These are phyloP conservation scores for Lepidurus couesii DNA, from an alignment of 1,140 invertebrate species.

Conservation along the genomic window DNA sequence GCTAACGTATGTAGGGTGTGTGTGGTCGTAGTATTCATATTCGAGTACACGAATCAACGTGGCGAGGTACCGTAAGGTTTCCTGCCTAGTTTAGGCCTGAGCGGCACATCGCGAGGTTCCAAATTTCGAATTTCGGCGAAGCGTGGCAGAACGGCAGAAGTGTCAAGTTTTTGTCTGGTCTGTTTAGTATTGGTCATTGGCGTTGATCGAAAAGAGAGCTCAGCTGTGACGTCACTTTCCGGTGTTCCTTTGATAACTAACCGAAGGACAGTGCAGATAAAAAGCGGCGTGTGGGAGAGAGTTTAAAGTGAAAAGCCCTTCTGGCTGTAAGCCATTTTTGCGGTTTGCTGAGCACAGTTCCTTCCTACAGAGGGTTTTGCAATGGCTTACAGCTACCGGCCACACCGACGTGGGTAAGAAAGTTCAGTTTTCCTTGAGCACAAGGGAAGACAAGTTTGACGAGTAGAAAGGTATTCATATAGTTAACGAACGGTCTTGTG, in stretches of 20 bases:
- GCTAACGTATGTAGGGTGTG: no score
- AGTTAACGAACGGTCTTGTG: no score
- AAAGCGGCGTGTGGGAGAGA: background rate
- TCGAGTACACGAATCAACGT: no score
- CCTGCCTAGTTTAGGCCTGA: no score
- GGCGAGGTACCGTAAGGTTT: no score
- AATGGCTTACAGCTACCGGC: constrained; percentile 3
- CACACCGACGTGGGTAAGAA: constrained; percentile 20
- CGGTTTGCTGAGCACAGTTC: constrained; percentile 7
- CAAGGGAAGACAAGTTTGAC: background rate
- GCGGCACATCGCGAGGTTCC: no score
- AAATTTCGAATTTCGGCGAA: no score
- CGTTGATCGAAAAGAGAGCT: background rate
- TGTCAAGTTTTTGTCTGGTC: no score
- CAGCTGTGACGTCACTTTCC: constrained; percentile 6
- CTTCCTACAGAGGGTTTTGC: background rate
- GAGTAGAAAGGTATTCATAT: background rate
- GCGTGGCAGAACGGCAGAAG: no score
- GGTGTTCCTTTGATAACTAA: background rate
- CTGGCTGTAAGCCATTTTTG: constrained; percentile 1
- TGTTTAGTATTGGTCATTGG: background rate
- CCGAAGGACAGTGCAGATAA: background rate
- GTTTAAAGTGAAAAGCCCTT: background rate
- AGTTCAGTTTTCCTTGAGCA: background rate
- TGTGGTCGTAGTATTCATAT: no score